Conservation (phyloP, 2,888 invertebrate genomes). For the Philonicus albiceps region DNA sequence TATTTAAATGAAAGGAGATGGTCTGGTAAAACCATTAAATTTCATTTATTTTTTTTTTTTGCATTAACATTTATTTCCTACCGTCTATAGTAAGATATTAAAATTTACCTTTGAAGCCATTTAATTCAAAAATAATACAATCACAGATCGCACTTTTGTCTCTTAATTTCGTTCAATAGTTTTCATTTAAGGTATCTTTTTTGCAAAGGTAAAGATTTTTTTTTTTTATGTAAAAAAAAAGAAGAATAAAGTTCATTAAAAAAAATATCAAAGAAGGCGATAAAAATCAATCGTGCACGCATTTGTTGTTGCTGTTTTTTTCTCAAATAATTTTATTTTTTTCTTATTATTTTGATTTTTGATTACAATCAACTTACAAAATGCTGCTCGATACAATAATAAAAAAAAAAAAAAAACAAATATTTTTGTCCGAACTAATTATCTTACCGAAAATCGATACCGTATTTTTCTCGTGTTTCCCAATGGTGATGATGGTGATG, state of each 20-base stretch:
- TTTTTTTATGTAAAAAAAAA: too few species aligned
- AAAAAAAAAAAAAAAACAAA: constrained; percentile 55
- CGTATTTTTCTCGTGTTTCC: constrained; percentile 66
- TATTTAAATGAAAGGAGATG: constrained; percentile 41
- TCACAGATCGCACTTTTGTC: constrained; percentile 34
- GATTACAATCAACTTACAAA: constrained; percentile 37
- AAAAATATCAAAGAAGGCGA: constrained; percentile 12
- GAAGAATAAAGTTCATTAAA: constrained; percentile 23
- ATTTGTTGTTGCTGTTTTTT: constrained; percentile 51
- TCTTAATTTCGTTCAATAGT: constrained; percentile 11
- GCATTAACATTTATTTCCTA: constrained; percentile 1
- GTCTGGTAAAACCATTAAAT: constrained; percentile 46
- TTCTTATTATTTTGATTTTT: constrained; percentile 15
- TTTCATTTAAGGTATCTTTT: neutral
- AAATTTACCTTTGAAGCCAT: neutral
- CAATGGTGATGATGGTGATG: constrained; percentile 59
- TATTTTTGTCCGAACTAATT: constrained; percentile 64
- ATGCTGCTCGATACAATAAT: constrained; percentile 46
- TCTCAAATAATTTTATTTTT: constrained; percentile 26
- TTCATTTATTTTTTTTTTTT: constrained; percentile 34
- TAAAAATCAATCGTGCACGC: constrained; percentile 43
- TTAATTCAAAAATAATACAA: neutral
- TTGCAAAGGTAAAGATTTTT: constrained; percentile 21
- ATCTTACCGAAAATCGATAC: constrained; percentile 65
- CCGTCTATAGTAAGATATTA: neutral